Evolutionary conservation across 1,140 invertebrate genomes (phyloP), one percentile per base, ranked within the genome.

Genomic region (Ooceraea biroi): DNA sequence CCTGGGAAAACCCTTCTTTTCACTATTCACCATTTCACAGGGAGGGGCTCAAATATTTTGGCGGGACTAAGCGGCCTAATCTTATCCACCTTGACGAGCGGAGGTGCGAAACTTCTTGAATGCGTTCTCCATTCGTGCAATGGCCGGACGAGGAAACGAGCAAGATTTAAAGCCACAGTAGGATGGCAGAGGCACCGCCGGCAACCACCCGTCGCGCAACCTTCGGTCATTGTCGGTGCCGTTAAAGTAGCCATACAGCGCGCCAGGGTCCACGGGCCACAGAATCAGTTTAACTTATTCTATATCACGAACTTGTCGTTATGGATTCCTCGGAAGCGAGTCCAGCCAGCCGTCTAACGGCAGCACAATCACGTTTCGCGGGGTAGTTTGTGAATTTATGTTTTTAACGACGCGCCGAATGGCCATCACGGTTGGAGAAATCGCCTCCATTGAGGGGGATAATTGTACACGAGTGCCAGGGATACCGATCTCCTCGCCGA

Each of bases 231-330:
- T 74, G 83, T 85, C 63, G 50, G n/a, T 46, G 69, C 46, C 50
- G 44, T 73, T 85, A 69, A 82, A 77, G 14, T 74, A 71, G 63
- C 71, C 66, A 46, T 84, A 22, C 69, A 72, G 48, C 36, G 61
- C 17, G 22, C 10, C 36, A 7, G 36, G 68, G 27, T 19, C n/a
- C 60, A 60, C 36, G 25, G 30, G n/a, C n/a, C 36, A 30, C 12
- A 0, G 65, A 91, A 93, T 93, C 87, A 86, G 83, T 89, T 87
- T 85, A 91, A 92, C 86, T 93, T 93, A 93, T 93, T 92, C 90
- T 69, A 76, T 90, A 93, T 93, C 93, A 93, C 92, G 93, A 91
- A 89, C 90, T 83, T 58, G 83, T 83, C 71, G 88, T 92, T 92
- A 88, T 89, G 63, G 36, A 44, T 71, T 84, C 36, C 48, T 30